phyloP scores from a whole-genome alignment of 2,888 invertebrate species.

The Drosophila histrio region DNA sequence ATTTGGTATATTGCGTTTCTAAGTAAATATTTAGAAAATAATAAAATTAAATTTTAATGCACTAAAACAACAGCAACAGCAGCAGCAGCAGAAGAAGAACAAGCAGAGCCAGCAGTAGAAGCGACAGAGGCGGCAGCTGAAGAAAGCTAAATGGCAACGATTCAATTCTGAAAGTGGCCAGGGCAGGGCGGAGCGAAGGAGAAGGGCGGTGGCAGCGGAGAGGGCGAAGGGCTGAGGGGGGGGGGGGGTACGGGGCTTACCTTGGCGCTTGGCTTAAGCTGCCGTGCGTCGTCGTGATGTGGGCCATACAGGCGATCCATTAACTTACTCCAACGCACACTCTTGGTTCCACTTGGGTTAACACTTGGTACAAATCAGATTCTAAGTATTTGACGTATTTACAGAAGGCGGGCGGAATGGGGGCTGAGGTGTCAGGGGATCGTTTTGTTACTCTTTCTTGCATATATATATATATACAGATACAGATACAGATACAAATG shows the following conservation, averaged over 20 bases:
- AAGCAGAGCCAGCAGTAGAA: slow-evolving; percentile 3
- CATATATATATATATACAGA: not conserved
- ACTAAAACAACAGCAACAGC: slow-evolving; percentile 12
- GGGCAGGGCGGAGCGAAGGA: not conserved
- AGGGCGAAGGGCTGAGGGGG: not conserved
- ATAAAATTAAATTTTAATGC: slow-evolving; percentile 54
- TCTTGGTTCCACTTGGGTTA: slow-evolving; percentile 30
- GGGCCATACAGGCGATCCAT: slow-evolving; percentile 84
- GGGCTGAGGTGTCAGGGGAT: slow-evolving; percentile 1
- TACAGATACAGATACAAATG: not conserved
- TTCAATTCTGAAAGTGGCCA: no score
- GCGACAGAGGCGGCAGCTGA: not conserved
- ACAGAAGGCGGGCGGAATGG: slow-evolving; percentile 1
- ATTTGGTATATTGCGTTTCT: slow-evolving; percentile 39
- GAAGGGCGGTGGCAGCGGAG: not conserved
- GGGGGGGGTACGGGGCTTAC: slow-evolving; percentile 69
- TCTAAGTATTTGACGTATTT: slow-evolving; percentile 13
- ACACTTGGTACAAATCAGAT: slow-evolving; percentile 25
- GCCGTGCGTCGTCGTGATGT: slow-evolving; percentile 84
- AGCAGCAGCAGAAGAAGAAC: slow-evolving; percentile 3
- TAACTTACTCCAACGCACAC: slow-evolving; percentile 61
- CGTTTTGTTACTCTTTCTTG: slow-evolving; percentile 10
- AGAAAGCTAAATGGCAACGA: slow-evolving; percentile 6
- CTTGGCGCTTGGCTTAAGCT: slow-evolving; percentile 84
- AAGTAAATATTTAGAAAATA: slow-evolving; percentile 75